phyloP scores from a whole-genome alignment of 2,888 invertebrate species.

The Eueremaeus valkanovi region DNA sequence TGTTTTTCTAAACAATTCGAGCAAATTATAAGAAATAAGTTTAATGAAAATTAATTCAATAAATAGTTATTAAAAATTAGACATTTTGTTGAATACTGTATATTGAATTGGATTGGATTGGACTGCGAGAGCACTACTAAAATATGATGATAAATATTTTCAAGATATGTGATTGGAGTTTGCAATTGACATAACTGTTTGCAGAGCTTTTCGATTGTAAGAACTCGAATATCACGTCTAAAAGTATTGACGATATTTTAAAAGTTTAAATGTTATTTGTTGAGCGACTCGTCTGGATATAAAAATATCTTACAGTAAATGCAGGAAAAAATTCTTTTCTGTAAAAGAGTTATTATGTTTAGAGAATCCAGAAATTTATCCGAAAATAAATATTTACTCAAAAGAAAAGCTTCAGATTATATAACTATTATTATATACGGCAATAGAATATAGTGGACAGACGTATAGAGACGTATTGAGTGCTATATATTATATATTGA shows the following conservation, averaged over 20 bases:
- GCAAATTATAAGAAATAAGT: no score
- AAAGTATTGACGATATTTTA: slow-evolving; percentile 4
- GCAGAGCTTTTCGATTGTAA: neutral
- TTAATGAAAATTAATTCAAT: no score
- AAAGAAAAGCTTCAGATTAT: slow-evolving; percentile 1
- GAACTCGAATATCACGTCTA: neutral
- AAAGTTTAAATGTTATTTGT: slow-evolving; percentile 14
- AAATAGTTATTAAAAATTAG: no score
- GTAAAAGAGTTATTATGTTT: slow-evolving; percentile 19
- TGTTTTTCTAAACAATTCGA: no score
- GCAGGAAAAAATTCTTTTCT: neutral
- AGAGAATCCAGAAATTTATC: neutral
- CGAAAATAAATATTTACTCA: slow-evolving; percentile 20
- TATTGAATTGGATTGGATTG: no score
- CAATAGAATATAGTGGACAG: neutral
- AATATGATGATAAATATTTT: neutral
- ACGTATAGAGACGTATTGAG: neutral
- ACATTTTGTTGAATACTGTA: no score
- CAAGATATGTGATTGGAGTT: neutral
- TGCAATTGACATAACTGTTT: neutral
- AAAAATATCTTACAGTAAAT: neutral
- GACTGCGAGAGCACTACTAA: no score
- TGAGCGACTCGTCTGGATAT: neutral
- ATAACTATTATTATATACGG: slow-evolving; percentile 21
- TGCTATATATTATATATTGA: slow-evolving; percentile 17